Conservation (phyloP, 2,888 invertebrate genomes). For the Aphodius granarius region DNA sequence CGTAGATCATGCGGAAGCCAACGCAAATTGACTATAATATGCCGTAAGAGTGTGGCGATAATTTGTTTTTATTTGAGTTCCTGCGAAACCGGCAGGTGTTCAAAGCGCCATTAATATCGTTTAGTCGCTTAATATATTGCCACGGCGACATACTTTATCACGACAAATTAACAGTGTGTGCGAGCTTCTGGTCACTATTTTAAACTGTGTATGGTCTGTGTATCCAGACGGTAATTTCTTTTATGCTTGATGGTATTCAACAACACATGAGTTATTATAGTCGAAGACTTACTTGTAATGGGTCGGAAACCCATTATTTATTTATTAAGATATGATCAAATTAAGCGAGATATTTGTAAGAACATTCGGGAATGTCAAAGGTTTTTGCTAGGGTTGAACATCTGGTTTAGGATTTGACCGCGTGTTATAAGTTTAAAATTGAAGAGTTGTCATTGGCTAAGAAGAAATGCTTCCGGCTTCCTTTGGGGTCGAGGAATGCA, state of each 20-base stretch:
- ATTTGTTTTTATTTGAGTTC: neutral
- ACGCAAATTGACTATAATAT: neutral
- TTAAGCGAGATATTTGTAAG: too few relatives aligned
- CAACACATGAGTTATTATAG: neutral
- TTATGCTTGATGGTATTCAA: neutral
- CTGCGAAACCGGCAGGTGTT: neutral
- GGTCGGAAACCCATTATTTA: too few relatives aligned
- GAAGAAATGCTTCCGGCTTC: too few relatives aligned
- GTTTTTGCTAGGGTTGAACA: too few relatives aligned
- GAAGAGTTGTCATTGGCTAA: too few relatives aligned
- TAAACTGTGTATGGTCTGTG: neutral
- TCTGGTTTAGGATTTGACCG: too few relatives aligned
- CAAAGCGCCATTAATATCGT: neutral
- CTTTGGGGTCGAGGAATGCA: too few relatives aligned
- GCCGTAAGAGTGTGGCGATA: neutral
- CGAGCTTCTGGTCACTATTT: neutral
- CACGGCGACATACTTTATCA: neutral
- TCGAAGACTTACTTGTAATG: too few relatives aligned
- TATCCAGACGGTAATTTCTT: neutral
- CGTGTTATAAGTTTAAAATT: too few relatives aligned
- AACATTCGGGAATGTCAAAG: too few relatives aligned
- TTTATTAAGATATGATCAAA: too few relatives aligned
- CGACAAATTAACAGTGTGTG: neutral
- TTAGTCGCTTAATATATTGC: neutral
- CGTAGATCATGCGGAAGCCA: neutral